Percentiles rank a stretch among this genome's conserved stretches.
phyloP scores from a whole-genome alignment of 2,113 vertebrate genomes.

The Cottus gobio region DNA sequence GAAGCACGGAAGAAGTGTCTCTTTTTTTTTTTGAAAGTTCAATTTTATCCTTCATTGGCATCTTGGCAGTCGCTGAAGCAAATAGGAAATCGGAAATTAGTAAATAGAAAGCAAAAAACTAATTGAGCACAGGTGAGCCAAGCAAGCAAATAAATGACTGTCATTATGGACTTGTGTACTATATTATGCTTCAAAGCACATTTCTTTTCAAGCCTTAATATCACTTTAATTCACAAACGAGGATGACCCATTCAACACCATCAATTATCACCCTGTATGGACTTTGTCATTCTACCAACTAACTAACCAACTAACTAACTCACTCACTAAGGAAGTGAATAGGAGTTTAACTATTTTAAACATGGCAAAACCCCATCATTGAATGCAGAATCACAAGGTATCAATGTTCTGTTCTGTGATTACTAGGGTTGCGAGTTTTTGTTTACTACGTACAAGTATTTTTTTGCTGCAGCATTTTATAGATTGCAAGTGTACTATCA shows the following conservation, averaged over 20 bases:
- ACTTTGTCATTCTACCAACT: not conserved
- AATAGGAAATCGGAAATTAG: conserved; percentile 25
- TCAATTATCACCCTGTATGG: not conserved
- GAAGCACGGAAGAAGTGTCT: conserved; percentile 16
- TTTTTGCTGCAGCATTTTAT: not conserved
- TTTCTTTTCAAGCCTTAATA: not conserved
- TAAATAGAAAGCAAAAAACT: not conserved
- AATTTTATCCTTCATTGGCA: conserved; percentile 18
- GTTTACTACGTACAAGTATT: too few relatives aligned
- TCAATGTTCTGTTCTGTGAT: too few relatives aligned
- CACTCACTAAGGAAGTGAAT: not conserved
- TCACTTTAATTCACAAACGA: not conserved
- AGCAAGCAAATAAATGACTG: conserved; percentile 19
- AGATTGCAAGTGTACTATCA: not conserved
- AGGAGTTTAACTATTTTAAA: not conserved
- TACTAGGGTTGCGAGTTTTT: not conserved
- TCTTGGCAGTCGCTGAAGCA: conserved; percentile 1
- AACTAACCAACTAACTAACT: not conserved
- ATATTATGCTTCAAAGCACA: conserved; percentile 1
- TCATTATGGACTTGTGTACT: conserved; percentile 21
- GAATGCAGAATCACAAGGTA: not conserved
- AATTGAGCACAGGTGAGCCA: conserved; percentile 11
- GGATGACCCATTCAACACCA: not conserved
- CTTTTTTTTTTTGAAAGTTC: conserved; percentile 35
- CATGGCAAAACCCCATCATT: not conserved